These are phyloP conservation scores for Sebastes variabilis DNA, from an alignment of 2,797 vertebrate species.

Conservation along the genomic window DNA sequence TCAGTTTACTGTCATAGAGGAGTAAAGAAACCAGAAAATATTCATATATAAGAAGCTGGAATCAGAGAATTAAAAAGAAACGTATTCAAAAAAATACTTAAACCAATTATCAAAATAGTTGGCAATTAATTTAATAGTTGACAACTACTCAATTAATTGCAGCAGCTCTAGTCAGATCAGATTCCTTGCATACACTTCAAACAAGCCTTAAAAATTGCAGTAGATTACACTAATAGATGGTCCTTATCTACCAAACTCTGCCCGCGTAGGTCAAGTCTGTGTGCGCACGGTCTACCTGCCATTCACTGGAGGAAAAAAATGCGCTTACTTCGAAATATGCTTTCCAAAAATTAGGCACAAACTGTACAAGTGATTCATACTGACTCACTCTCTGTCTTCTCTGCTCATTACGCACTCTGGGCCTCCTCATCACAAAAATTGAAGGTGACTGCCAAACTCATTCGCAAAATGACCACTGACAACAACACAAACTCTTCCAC, in stretches of 20 bases:
- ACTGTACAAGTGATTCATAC: slow-evolving; percentile 23
- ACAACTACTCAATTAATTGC: too few relatives aligned
- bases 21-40: too few relatives aligned
- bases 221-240: not conserved
- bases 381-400: slow-evolving; percentile 33
- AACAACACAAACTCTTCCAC: not conserved
- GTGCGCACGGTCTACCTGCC: not conserved
- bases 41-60: fast-evolving
- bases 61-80: too few relatives aligned
- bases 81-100: fast-evolving
- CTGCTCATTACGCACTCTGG: slow-evolving; percentile 54
- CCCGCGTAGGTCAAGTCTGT: not conserved
- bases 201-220: not conserved
- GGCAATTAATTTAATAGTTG: too few relatives aligned
- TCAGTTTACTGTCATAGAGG: too few relatives aligned
- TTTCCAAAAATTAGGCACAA: slow-evolving; percentile 24
- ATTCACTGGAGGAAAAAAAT: slow-evolving; percentile 9
- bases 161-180: too few relatives aligned
- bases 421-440: slow-evolving; percentile 37
- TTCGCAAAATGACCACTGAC: slow-evolving; percentile 46
- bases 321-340: not conserved
- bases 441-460: slow-evolving; percentile 45
- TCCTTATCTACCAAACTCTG: not conserved
- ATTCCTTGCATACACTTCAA: not conserved
- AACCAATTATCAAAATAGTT: too few relatives aligned